Evolutionary conservation across 2,113 vertebrate genomes (phyloP).

Genomic region (Actenoides hombroni): DNA sequence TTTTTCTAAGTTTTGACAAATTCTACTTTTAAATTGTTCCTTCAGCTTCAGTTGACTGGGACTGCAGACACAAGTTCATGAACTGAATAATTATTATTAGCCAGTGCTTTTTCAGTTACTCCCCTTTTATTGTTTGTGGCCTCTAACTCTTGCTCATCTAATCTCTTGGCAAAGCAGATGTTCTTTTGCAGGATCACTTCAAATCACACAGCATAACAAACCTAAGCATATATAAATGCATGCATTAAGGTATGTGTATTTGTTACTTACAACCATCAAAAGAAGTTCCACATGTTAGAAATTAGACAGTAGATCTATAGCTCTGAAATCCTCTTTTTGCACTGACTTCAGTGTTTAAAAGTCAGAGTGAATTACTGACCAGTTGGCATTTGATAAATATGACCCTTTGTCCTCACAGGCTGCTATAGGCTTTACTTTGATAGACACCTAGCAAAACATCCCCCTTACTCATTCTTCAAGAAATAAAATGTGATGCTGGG

Average conservation of each 20-base stretch:
- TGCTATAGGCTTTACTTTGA: neutral
- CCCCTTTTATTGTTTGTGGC: neutral
- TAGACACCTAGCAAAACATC: neutral
- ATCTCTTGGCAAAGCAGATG: neutral
- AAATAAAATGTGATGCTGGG: neutral
- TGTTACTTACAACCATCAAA: neutral
- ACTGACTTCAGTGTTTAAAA: neutral
- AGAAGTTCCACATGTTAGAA: neutral
- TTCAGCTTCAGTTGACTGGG: neutral
- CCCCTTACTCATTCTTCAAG: neutral
- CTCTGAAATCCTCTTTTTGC: neutral
- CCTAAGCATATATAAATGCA: neutral
- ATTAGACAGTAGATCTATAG: neutral
- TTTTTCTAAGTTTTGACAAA: neutral
- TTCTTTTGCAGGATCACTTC: neutral
- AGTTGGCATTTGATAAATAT: neutral
- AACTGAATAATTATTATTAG: neutral
- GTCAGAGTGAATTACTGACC: neutral
- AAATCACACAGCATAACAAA: neutral
- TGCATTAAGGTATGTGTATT: neutral
- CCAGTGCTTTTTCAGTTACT: neutral
- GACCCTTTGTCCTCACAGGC: neutral
- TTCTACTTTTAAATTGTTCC: neutral
- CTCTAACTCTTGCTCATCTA: neutral
- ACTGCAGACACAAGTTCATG: rapidly evolving